phyloP scores from a whole-genome alignment of 2,888 invertebrate genomes.

The Lepetodrilus schrolli region DNA sequence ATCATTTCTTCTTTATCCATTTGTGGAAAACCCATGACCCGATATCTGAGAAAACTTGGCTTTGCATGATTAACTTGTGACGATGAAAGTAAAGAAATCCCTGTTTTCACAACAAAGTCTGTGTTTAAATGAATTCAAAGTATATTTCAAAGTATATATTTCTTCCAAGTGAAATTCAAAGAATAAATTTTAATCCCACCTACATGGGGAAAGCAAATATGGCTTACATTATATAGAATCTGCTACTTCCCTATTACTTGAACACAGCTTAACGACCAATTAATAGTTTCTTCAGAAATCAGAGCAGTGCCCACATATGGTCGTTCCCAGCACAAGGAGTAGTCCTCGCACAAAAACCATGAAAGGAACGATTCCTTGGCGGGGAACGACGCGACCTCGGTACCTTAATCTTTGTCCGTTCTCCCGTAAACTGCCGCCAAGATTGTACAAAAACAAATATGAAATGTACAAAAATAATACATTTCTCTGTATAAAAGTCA shows the following conservation, averaged over 20 bases:
- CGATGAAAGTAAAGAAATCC: no score
- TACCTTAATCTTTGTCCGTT: neutral
- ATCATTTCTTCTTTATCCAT: neutral
- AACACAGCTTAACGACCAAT: slow-evolving; percentile 2
- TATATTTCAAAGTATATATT: no score
- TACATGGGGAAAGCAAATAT: no score
- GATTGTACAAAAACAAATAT: slow-evolving; percentile 62
- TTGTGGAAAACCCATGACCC: slow-evolving; percentile 2
- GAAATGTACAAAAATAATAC: slow-evolving; percentile 72
- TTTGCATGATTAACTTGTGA: no score
- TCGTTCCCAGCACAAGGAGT: neutral
- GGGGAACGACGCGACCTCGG: neutral
- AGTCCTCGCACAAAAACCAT: slow-evolving; percentile 6
- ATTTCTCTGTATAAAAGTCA: slow-evolving; percentile 67
- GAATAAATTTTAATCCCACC: no score
- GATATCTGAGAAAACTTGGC: slow-evolving; percentile 18
- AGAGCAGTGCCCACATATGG: slow-evolving; percentile 23
- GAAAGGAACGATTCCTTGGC: neutral
- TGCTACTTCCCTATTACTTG: no score
- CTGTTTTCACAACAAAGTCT: no score
- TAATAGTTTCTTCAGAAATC: slow-evolving; percentile 7
- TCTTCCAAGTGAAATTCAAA: no score
- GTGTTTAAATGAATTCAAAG: no score
- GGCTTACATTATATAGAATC: no score
- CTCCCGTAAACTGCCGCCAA: slow-evolving; percentile 44